phyloP scores from a whole-genome alignment of 2,113 vertebrate genomes.

The Thomomys bottae region DNA sequence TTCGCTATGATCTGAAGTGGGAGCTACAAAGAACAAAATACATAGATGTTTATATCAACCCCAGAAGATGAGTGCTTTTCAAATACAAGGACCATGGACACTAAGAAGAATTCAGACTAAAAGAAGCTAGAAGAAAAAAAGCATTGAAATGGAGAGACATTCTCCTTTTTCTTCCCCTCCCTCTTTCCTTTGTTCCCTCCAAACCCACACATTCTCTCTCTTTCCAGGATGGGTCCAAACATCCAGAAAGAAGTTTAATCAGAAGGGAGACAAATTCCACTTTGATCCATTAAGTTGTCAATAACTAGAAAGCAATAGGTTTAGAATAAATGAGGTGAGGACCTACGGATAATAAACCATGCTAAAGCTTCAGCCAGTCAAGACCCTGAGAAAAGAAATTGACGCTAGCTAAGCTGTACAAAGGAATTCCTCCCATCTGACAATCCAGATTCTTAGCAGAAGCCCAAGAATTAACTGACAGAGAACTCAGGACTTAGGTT shows the following conservation, averaged over 20 bases:
- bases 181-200: background rate
- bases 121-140: background rate
- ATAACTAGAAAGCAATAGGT: background rate
- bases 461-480: background rate
- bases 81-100: background rate
- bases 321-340: background rate
- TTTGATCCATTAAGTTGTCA: background rate
- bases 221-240: no score
- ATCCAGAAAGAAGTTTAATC: background rate
- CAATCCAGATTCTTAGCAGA: slow-evolving; percentile 26
- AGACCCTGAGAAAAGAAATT: background rate
- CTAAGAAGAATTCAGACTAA: background rate
- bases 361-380: background rate
- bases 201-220: no score
- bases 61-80: background rate
- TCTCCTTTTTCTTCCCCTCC: no score
- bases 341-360: background rate
- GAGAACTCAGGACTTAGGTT: background rate
- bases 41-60: background rate
- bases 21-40: background rate
- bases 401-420: background rate
- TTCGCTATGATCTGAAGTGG: background rate
- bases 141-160: background rate
- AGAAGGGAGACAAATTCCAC: background rate
- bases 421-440: background rate